phyloP scores from a whole-genome alignment of 2,888 invertebrate species.

The Hypercompe scribonia region DNA sequence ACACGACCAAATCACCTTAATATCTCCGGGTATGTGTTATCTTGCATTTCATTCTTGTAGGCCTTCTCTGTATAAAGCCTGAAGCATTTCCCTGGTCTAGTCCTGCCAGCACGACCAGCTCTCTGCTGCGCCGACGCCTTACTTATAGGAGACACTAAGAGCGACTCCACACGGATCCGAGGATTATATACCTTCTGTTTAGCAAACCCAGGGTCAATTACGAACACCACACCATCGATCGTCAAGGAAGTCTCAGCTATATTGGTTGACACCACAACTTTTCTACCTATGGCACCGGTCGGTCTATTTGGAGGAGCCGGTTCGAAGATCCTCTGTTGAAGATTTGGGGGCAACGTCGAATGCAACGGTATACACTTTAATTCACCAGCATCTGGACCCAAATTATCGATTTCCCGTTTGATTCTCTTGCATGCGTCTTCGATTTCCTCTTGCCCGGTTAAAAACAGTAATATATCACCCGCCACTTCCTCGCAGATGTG shows the following conservation, averaged over 20 bases:
- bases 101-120: slow-evolving; percentile 98
- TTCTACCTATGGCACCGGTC: slow-evolving; percentile 96
- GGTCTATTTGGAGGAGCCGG: slow-evolving; percentile 96
- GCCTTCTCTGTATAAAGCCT: slow-evolving; percentile 97
- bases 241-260: slow-evolving; percentile 99
- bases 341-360: slow-evolving; percentile 98
- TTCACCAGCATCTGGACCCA: slow-evolving; percentile 98
- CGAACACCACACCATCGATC: slow-evolving; percentile 99
- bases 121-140: slow-evolving; percentile 99
- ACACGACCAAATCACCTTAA: slow-evolving; percentile 73
- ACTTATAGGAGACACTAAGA: slow-evolving; percentile 99
- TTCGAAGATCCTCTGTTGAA: slow-evolving; percentile 99
- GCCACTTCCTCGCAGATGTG: slow-evolving; percentile 97
- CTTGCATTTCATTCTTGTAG: slow-evolving; percentile 98
- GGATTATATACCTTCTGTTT: slow-evolving; percentile 98
- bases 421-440: slow-evolving; percentile 99
- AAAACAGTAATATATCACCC: slow-evolving; percentile 97
- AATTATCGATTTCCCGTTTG: slow-evolving; percentile 96
- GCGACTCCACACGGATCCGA: slow-evolving; percentile 95
- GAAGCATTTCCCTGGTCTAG: slow-evolving; percentile 99
- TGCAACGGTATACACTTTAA: slow-evolving; percentile 99
- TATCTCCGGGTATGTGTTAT: slow-evolving; percentile 99
- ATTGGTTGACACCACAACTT: slow-evolving; percentile 98
- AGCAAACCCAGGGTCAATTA: slow-evolving; percentile 99
- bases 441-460: slow-evolving; percentile 95